Percentiles rank a stretch among this genome's conserved stretches.
Conservation (phyloP, 2,888 invertebrate genomes). For the Colostygia pectinataria region DNA sequence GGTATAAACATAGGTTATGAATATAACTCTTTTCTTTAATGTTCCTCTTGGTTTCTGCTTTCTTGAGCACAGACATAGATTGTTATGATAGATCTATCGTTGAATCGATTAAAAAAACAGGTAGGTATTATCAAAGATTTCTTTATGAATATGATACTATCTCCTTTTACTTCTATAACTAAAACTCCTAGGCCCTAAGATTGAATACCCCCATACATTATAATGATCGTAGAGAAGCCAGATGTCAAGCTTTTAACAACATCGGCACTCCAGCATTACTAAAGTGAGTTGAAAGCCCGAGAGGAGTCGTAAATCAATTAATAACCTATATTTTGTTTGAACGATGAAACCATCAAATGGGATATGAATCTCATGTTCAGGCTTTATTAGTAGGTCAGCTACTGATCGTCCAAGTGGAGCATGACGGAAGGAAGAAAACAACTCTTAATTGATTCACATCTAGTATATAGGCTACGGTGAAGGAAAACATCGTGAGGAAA, state of each 20-base stretch:
- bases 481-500: too few species aligned
- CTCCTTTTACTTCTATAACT: too few species aligned
- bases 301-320: conserved; percentile 50
- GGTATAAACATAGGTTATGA: too few species aligned
- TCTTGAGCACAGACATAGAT: too few species aligned
- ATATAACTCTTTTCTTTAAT: too few species aligned
- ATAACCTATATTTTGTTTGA: conserved; percentile 35
- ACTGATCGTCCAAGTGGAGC: conserved; percentile 50
- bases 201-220: conserved; percentile 44
- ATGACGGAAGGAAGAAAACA: conserved; percentile 52
- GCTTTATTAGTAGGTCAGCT: conserved; percentile 51
- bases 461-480: conserved; percentile 42
- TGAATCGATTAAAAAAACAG: too few species aligned
- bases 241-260: conserved; percentile 45
- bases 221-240: conserved; percentile 39
- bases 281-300: conserved; percentile 34
- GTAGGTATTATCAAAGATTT: too few species aligned
- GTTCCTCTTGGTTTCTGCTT: too few species aligned
- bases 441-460: conserved; percentile 46
- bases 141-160: too few species aligned
- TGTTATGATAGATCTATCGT: too few species aligned
- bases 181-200: conserved; percentile 20
- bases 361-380: conserved; percentile 35
- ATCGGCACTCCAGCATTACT: conserved; percentile 7
- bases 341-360: conserved; percentile 38